Base-by-base conservation (phyloP, 2,888 invertebrate genomes). In the Drosophila diplacantha region DNA sequence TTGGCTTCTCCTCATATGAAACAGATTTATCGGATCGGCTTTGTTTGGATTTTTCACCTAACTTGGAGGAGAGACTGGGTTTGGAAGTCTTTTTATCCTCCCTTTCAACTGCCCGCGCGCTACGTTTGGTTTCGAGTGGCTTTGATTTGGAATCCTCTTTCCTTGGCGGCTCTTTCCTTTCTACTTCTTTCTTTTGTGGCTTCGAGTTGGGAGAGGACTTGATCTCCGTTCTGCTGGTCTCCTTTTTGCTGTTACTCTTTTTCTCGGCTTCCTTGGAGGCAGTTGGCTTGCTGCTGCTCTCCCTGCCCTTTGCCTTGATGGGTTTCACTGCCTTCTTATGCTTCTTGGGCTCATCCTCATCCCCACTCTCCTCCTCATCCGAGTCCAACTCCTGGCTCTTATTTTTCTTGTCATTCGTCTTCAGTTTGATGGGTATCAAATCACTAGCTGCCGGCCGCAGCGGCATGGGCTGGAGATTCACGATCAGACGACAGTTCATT, bases 401-500 rank as follows among this genome's bases (percentile, higher is more conserved):
- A 11, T 74, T 46, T 2, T 31, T 74, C 31, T 51, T 58, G 6
- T 66, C 75, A 14, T 69, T 50, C 0, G 71, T 71, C 50, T 85
- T 88, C 14, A 81, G 89, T 63, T 91, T 91, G 38, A 93, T 86
- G 9, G 92, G 91, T 85, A 91, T 91, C 49, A 95, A 88, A 77
- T 93, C 92, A 51, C 90, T 90, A 56, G 87, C 88, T 5, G 90
- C 90, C 29, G 94, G 93, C 86, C 92, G 93, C 61, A 95, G 86
- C 1, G 94, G 92, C 56, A 95, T 89, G 3, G 95, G 93, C 76
- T 93, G 92, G 77, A 97, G 91, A 70, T 96, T 95, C 50, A 95
- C 90, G 66, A 97, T 92, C 32, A 98, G 87, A 50, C 98, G 91
- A 77, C 93, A 93, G 83, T 94, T 93, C 61, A 96, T 89, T 0